Base-by-base conservation (phyloP, 2,888 invertebrate genomes). In the Trachelus tabidus region DNA sequence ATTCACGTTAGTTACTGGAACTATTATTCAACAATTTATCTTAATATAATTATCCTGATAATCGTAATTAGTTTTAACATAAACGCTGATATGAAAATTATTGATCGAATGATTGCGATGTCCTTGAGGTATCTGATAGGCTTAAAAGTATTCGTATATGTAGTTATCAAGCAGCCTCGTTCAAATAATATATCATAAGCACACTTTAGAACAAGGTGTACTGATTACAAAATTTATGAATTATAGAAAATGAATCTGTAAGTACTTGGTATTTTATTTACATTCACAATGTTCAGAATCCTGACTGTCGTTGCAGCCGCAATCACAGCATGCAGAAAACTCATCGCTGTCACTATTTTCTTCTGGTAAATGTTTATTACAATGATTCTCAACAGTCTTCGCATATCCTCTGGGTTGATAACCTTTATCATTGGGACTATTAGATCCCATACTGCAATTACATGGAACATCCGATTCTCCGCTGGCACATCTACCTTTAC, bases 271-370 rank as follows among this genome's bases (percentile, higher is more conserved):
- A 71, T 34, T 71, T 71, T 31, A 71, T 34, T 34, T 34, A 23
- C 2, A 31, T 34, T 71, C 33, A 71, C 31, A 71, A 71, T 11
- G 1, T 34, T 37, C 35, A 23, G 76, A 78, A 23, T 78, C 78
- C 30, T 75, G 40, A 23, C 76, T 76, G 15, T 78, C 78, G 35
- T 78, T 73, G 31, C 74, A 76, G n/a, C 83, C 83, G 31, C 89
- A 89, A 23, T 84, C 81, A 37, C 86, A 87, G 73, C 88, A 89
- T 34, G 88, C 88, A 76, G 85, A 85, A 76, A 84, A 88, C 68
- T 89, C 87, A 3, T 86, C 86, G 37, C 82, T 86, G n/a, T 79
- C 81, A 35, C 79, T 83, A 34, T 82, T 81, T 31, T 83, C 81
- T 35, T 33, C 71, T 15, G 35, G 23, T 75, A 75, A 73, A 68